A percentile compares a stretch with the other conserved stretches of the same genome.
phyloP scores from a whole-genome alignment of 2,113 vertebrate genomes.

The Rostratula benghalensis region DNA sequence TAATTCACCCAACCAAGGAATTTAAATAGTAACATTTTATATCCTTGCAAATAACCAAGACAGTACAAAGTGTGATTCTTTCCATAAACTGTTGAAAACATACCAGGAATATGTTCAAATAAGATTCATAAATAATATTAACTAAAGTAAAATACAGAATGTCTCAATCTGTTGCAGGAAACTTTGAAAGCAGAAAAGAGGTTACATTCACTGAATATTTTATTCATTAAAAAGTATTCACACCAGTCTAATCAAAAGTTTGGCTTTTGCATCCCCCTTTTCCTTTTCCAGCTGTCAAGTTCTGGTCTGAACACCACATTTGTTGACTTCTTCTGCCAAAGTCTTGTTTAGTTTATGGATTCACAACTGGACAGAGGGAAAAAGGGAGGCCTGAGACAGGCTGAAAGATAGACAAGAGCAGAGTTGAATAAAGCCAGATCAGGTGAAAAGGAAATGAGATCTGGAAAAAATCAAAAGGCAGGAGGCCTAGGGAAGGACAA shows the following conservation, averaged over 20 bases:
- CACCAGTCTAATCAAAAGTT: slow-evolving; percentile 37
- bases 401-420: slow-evolving; percentile 30
- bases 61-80: not conserved
- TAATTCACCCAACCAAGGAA: not conserved
- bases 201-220: not conserved
- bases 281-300: slow-evolving; percentile 39
- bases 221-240: slow-evolving; percentile 47
- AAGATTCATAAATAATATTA: slow-evolving; percentile 30
- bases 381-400: slow-evolving; percentile 30
- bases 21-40: slow-evolving; percentile 8
- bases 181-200: not conserved
- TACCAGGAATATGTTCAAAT: slow-evolving; percentile 8
- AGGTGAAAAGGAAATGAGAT: slow-evolving; percentile 44
- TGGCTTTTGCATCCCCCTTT: slow-evolving; percentile 21
- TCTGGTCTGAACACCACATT: slow-evolving; percentile 50
- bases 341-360: slow-evolving; percentile 60
- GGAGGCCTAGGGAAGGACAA: slow-evolving; percentile 41
- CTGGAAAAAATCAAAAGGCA: slow-evolving; percentile 23
- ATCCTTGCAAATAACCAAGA: not conserved
- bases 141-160: slow-evolving; percentile 21
- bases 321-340: slow-evolving; percentile 59
- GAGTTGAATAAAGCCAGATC: slow-evolving; percentile 48
- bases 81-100: slow-evolving; percentile 40
- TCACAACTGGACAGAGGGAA: slow-evolving; percentile 56
- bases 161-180: not conserved